These are phyloP conservation scores for Drosophila antonietae DNA, from an alignment of 2,888 invertebrate species.

Conservation along the genomic window DNA sequence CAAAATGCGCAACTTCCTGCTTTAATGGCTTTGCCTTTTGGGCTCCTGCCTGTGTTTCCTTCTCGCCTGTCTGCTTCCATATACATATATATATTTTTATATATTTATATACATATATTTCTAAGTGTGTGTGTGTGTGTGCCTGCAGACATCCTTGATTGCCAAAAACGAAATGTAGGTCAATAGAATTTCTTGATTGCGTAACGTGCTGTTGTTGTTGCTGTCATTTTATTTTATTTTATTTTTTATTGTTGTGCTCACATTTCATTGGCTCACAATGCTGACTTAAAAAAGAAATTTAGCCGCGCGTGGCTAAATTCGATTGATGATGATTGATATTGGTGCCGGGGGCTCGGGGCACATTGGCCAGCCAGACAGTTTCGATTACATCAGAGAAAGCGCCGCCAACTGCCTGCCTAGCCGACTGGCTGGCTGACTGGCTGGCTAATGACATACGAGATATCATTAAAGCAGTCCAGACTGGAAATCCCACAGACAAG, in stretches of 20 bases:
- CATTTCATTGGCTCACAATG: conserved; percentile 10
- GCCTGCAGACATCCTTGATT: conserved; percentile 62
- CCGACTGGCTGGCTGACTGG: conserved; percentile 5
- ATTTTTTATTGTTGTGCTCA: conserved; percentile 16
- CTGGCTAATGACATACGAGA: conserved; percentile 56
- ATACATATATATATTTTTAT: conserved; percentile 7
- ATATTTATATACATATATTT: conserved; percentile 2
- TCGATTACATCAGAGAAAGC: conserved; percentile 53
- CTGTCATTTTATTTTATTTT: conserved; percentile 13
- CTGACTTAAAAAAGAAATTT: conserved; percentile 20
- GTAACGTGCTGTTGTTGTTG: conserved; percentile 46
- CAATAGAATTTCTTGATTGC: conserved; percentile 68
- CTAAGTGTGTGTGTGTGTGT: not conserved
- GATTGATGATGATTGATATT: conserved; percentile 17
- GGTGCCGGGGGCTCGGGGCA: not conserved
- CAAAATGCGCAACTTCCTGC: conserved; percentile 76
- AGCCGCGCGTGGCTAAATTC: conserved; percentile 8
- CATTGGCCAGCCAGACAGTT: conserved; percentile 48
- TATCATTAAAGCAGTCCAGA: conserved; percentile 55
- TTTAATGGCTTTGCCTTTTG: conserved; percentile 56
- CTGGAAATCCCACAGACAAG: conserved; percentile 45
- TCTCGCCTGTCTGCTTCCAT: conserved; percentile 33
- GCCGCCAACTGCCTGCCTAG: conserved; percentile 16
- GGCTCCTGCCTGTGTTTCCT: conserved; percentile 41
- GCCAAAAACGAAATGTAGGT: conserved; percentile 71